These are phyloP conservation scores for Alsophila aescularia DNA, from an alignment of 2,888 invertebrate genomes.

Conservation along the genomic window DNA sequence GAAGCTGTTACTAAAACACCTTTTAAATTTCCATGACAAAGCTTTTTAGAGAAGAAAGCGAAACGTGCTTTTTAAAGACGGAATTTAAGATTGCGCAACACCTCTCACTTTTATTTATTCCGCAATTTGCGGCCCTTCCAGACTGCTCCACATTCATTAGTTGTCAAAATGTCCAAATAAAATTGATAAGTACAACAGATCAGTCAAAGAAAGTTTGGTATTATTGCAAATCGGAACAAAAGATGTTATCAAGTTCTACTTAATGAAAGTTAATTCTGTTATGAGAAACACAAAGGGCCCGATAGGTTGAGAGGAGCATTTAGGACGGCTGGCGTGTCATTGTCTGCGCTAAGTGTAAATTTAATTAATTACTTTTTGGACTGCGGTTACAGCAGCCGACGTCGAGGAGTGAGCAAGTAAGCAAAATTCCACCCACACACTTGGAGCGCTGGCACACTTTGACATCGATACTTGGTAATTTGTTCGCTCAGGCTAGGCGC, in stretches of 20 bases:
- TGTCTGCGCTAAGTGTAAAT: constrained; percentile 52
- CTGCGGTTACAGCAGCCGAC: constrained; percentile 38
- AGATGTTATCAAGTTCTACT: constrained; percentile 37
- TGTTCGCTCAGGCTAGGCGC: constrained; percentile 5
- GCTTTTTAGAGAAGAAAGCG: constrained; percentile 25
- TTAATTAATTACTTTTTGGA: constrained; percentile 55
- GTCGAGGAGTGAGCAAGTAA: constrained; percentile 31
- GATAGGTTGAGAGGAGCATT: constrained; percentile 43
- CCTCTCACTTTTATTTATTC: constrained; percentile 18
- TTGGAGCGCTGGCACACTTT: constrained; percentile 19
- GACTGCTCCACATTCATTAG: constrained; percentile 13
- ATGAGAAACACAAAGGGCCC: constrained; percentile 44
- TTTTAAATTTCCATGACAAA: constrained; percentile 31
- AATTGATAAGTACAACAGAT: constrained; percentile 13
- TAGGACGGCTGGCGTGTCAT: constrained; percentile 38
- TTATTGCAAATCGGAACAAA: constrained; percentile 19
- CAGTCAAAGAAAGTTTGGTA: constrained; percentile 15
- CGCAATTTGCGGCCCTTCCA: constrained; percentile 1
- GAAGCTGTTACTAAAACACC: constrained; percentile 28
- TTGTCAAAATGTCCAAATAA: constrained; percentile 9
- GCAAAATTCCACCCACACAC: constrained; percentile 28
- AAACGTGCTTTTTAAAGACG: constrained; percentile 23
- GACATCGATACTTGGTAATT: constrained; percentile 30
- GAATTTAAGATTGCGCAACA: constrained; percentile 24
- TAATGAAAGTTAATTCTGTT: constrained; percentile 49